phyloP scores from a whole-genome alignment of 2,888 invertebrate species.

The Sesamia inferens region DNA sequence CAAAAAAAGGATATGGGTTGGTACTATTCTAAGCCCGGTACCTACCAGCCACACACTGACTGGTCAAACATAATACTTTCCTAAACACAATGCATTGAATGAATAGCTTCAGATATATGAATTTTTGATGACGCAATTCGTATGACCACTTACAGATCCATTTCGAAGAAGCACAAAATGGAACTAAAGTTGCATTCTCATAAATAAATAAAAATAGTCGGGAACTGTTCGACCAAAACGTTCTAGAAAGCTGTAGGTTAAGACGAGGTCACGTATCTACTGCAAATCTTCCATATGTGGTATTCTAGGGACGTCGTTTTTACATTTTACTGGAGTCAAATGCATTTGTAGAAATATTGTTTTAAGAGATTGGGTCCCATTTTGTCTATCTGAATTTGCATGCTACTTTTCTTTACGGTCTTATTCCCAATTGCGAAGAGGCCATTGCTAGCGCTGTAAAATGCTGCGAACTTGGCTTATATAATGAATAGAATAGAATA shows the following conservation, averaged over 20 bases:
- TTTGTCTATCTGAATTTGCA: conserved; percentile 51
- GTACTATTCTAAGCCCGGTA: too few species aligned
- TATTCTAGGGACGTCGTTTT: conserved; percentile 63
- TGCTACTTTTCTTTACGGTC: conserved; percentile 34
- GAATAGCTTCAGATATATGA: conserved; percentile 16
- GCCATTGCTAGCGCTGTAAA: conserved; percentile 18
- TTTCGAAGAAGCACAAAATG: conserved; percentile 32
- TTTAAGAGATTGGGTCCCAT: conserved; percentile 59
- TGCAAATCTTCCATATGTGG: conserved; percentile 63
- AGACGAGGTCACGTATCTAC: conserved; percentile 59
- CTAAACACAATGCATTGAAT: not conserved
- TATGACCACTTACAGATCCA: conserved; percentile 35
- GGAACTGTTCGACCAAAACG: conserved; percentile 46
- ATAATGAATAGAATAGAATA: too few species aligned
- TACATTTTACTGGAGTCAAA: conserved; percentile 62
- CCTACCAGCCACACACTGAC: too few species aligned
- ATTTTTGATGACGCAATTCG: conserved; percentile 30
- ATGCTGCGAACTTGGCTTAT: not conserved
- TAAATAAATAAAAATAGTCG: conserved; percentile 57
- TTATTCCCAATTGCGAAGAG: conserved; percentile 16
- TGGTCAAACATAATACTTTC: not conserved
- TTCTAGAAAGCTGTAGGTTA: conserved; percentile 51
- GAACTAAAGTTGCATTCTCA: conserved; percentile 32
- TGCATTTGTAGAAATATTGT: conserved; percentile 62
- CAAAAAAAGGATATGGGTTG: not conserved